Percentiles rank a stretch among this genome's conserved stretches.
Conservation (phyloP, 1,140 invertebrate species). For the Nasonia vitripennis region DNA sequence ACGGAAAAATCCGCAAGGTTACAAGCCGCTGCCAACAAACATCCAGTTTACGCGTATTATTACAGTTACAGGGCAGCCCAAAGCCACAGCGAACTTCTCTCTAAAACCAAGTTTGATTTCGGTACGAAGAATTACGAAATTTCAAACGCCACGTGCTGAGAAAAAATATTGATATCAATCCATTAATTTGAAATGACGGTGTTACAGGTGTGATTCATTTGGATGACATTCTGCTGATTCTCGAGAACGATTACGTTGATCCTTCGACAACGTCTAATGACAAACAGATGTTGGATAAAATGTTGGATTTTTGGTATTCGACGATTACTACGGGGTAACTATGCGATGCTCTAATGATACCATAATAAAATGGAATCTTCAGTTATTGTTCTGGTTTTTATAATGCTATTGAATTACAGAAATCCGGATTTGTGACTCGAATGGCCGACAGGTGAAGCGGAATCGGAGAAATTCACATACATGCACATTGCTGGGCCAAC, state of each 20-base stretch:
- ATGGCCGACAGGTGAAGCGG: neutral
- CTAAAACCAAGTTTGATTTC: slow-evolving; percentile 72
- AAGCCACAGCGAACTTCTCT: slow-evolving; percentile 74
- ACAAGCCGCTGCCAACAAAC: slow-evolving; percentile 75
- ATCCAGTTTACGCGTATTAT: slow-evolving; percentile 78
- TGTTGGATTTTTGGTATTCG: slow-evolving; percentile 71
- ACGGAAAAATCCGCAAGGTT: slow-evolving; percentile 76
- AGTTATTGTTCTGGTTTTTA: too few species aligned
- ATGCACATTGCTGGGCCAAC: neutral
- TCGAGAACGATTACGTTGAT: slow-evolving; percentile 61
- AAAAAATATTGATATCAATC: neutral
- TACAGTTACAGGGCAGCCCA: slow-evolving; percentile 76
- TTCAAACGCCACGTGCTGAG: too few species aligned
- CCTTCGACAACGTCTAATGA: slow-evolving; percentile 65
- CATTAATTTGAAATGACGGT: neutral
- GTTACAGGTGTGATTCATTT: slow-evolving; percentile 76
- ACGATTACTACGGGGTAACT: neutral
- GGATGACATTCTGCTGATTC: slow-evolving; percentile 72
- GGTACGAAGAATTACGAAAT: slow-evolving; percentile 68
- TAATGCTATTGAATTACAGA: neutral
- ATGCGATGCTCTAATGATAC: too few species aligned
- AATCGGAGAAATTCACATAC: neutral
- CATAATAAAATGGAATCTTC: too few species aligned
- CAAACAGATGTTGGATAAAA: slow-evolving; percentile 71
- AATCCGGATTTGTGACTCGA: neutral